These are phyloP conservation scores for Arizona elegans DNA, from an alignment of 2,113 vertebrate species.

Conservation along the genomic window DNA sequence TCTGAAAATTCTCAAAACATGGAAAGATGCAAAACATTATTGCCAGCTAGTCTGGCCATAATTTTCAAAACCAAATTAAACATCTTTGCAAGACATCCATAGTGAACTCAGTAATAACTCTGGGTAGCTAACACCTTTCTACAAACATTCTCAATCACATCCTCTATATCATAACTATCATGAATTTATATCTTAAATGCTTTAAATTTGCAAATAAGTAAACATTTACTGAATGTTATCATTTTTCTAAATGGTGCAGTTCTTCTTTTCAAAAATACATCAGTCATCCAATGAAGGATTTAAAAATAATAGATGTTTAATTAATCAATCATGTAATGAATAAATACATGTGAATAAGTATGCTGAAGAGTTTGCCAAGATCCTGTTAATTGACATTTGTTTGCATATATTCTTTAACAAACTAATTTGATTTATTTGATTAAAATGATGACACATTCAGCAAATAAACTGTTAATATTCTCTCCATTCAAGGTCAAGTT, in stretches of 20 bases:
- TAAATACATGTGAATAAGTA: constrained; percentile 22
- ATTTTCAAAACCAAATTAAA: not conserved
- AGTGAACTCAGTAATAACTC: not conserved
- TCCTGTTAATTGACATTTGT: constrained; percentile 5
- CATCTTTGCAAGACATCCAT: not conserved
- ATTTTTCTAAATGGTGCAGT: not conserved
- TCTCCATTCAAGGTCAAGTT: not conserved
- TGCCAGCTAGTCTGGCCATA: not conserved
- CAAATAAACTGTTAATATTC: not conserved
- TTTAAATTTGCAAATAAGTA: not conserved
- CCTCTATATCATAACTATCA: not conserved
- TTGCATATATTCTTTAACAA: constrained; percentile 39
- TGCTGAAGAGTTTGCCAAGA: constrained; percentile 30
- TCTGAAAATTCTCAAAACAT: not conserved
- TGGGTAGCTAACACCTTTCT: not conserved
- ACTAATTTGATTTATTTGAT: constrained; percentile 21
- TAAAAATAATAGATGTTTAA: constrained; percentile 28
- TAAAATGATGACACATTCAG: constrained; percentile 21
- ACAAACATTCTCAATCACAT: not conserved
- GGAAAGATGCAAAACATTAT: not conserved
- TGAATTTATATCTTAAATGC: not conserved
- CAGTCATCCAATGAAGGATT: not conserved
- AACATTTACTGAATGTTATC: not conserved
- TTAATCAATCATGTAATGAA: constrained; percentile 1
- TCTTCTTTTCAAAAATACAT: not conserved